Base-by-base conservation (phyloP, 2,113 vertebrate genomes). In the Daboia siamensis region DNA sequence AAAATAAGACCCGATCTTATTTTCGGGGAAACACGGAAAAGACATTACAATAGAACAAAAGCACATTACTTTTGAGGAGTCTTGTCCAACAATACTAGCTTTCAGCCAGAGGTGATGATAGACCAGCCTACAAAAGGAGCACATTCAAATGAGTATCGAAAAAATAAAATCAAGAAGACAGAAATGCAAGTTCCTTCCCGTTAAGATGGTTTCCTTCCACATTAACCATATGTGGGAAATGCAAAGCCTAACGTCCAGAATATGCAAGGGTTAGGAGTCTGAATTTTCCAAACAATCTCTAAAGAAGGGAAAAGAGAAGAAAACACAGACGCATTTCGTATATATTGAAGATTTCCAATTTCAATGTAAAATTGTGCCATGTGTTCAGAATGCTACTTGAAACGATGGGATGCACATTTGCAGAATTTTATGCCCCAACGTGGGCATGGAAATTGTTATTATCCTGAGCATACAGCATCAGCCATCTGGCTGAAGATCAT, bases 401-500 rank as follows among this genome's bases (percentile, higher is more conserved):
- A 87, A 59, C 91, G 52, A 54, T 59, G 44, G 61, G 29, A 85
- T 85, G 46, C 84, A 57, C 33, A 85, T 85, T 24, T 29, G 48
- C 21, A 92, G n/a, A 33, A n/a, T n/a, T 56, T 51, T 29, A 89
- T 89, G 11, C 69, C 61, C 87, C 46, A 84, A 48, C 1, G 17
- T 54, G 69, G 87, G 52, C 44, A 44, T 3, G 26, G n/a, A 89
- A 56, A 56, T 46, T 48, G 61, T 56, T 29, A 84, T 57, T 89
- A 92, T 20, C 20, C 56, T 15, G 21, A 21, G 69, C 46, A 24
- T 12, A 29, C 11, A 12, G 24, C 39, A 51, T 84, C 52, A 84
- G 44, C 64, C 87, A 92, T 87, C 89, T 89, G 91, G 91, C 54
- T 85, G 54, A 10, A 84, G 48, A 51, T 92, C 33, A 89, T 92